Evolutionary conservation across 2,113 vertebrate species (phyloP), one percentile per base, ranked within the genome.

Genomic region (Silurus glanis): DNA sequence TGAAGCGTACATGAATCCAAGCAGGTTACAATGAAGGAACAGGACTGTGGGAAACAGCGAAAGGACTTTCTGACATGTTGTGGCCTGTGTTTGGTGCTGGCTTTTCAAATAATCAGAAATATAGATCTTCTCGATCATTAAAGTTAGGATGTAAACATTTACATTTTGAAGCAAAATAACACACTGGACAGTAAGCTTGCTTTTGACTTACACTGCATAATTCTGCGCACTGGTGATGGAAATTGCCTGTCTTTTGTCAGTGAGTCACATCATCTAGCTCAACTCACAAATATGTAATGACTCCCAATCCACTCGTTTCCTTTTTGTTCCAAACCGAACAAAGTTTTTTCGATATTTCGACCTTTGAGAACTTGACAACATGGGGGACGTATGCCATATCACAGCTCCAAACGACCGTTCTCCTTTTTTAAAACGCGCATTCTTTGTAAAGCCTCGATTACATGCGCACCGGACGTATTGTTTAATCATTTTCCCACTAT

Each of bases 1-100:
- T 87, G 45, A 89, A 59, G 66, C 81, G 87, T 25, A 78, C 74
- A 76, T 83, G 89, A 89, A 51, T 9, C 47, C 13, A 47, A 75
- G 5, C 37, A 49, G 89, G 89, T 88, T 86, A 51, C 45, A 25
- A 87, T 66, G 85, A 78, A 66, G 66, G 84, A 49, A 58, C 0
- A n/a, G 75, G 25, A 28, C 23, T 28, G 0, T 19, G 28, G 9
- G 59, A 64, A 74, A 49, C 21, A 47, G 10, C 4, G 79, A 51
- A 28, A 64, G 47, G 21, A 75, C 28, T 47, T 4, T 6, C 9
- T 12, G 25, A 25, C 61, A 62, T 62, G 61, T 6, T 62, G 61
- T 62, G 19, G 61, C 61, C 62, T 66, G 13, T 37, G 37, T 45
- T 47, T 72, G 16, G 37, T 16, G 6, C 28, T 71, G 67, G 9